Evolutionary conservation across 2,113 vertebrate species (phyloP).

Genomic region (Eurypyga helias): DNA sequence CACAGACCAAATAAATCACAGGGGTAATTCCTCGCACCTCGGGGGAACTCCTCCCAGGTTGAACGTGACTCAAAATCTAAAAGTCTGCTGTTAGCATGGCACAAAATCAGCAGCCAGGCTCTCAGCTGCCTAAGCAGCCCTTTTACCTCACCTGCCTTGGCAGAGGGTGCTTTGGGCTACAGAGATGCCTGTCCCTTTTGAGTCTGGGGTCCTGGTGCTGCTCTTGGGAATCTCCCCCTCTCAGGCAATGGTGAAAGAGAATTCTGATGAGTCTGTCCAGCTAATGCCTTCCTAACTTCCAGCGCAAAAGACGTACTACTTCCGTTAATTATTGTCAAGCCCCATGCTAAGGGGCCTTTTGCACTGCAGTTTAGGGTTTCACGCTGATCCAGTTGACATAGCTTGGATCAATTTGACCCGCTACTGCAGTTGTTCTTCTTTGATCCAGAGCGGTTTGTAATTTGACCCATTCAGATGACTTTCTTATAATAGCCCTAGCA

Average conservation of each 20-base stretch:
- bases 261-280: background rate
- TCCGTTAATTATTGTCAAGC: conserved; percentile 54
- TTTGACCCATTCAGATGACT: conserved; percentile 74
- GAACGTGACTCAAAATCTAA: background rate
- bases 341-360: conserved; percentile 25
- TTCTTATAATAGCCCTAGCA: conserved; percentile 71
- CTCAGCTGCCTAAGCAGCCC: background rate
- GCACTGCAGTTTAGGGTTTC: conserved; percentile 68
- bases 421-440: conserved; percentile 65
- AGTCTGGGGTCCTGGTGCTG: background rate
- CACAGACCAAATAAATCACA: background rate
- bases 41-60: background rate
- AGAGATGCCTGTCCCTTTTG: background rate
- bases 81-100: background rate
- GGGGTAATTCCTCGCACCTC: background rate
- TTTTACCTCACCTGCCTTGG: background rate
- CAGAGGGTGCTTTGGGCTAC: too few species aligned
- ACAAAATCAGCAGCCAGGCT: background rate
- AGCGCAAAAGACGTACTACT: conserved; percentile 6
- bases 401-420: conserved; percentile 70
- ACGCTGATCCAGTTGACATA: conserved; percentile 73
- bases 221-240: background rate
- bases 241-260: background rate
- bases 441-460: conserved; percentile 74
- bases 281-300: conserved; percentile 13